Evolutionary conservation across 2,113 vertebrate genomes (phyloP).

Genomic region (Gulo gulo): DNA sequence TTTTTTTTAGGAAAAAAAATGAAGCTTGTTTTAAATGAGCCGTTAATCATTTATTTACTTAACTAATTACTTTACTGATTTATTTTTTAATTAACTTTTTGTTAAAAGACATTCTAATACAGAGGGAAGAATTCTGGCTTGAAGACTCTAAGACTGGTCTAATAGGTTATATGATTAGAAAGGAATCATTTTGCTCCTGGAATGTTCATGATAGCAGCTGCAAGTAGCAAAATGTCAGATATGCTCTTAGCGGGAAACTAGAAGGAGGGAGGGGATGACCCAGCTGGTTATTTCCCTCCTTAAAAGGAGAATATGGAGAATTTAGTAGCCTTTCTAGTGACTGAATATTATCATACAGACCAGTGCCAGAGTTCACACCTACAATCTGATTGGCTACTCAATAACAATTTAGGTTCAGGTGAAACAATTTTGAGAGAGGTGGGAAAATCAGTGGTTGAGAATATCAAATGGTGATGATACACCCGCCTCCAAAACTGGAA

Average conservation of each 20-base stretch:
- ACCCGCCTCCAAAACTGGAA: neutral
- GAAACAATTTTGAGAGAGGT: neutral
- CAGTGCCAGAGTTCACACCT: neutral
- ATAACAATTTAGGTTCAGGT: neutral
- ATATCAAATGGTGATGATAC: neutral
- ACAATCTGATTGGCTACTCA: neutral
- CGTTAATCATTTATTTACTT: constrained; percentile 48
- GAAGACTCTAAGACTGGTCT: neutral
- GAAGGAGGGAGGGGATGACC: neutral
- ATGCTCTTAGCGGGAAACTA: neutral
- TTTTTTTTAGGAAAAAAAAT: neutral
- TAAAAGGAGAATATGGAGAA: neutral
- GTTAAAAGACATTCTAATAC: constrained; percentile 28
- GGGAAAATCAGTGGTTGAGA: neutral
- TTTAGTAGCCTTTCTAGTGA: neutral
- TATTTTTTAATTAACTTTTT: constrained; percentile 56
- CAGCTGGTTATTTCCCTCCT: accelerated
- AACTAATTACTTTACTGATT: constrained; percentile 54
- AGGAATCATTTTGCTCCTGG: neutral
- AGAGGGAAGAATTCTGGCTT: neutral
- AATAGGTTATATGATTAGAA: neutral
- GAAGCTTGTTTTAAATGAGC: constrained; percentile 45
- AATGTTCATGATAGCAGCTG: neutral
- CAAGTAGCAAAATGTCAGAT: neutral
- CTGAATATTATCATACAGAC: neutral